Conservation (phyloP, 2,113 vertebrate species). For the Saccopteryx leptura region DNA sequence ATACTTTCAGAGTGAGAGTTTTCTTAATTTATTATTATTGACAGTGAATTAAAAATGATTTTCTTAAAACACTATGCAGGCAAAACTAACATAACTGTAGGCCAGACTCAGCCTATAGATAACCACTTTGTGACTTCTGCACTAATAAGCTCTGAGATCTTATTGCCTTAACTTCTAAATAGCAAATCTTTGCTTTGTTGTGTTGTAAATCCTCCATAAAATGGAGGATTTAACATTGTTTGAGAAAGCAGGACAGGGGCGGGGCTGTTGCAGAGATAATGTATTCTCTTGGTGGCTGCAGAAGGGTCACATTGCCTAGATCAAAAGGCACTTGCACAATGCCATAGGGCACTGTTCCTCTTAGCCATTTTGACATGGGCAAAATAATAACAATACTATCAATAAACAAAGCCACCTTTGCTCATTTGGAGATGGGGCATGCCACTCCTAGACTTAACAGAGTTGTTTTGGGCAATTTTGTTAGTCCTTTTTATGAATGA, state of each 20-base stretch:
- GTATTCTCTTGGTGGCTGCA: not conserved
- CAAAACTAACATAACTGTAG: not conserved
- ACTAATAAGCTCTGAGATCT: not conserved
- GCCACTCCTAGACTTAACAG: not conserved
- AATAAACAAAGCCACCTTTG: not conserved
- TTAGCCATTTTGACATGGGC: not conserved
- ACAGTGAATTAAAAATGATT: constrained; percentile 8
- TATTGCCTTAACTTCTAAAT: not conserved
- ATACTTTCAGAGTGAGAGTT: not conserved
- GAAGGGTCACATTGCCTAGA: not conserved
- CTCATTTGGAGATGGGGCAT: not conserved
- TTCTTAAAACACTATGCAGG: not conserved
- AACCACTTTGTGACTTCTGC: not conserved
- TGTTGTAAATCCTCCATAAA: not conserved
- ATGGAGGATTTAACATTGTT: not conserved
- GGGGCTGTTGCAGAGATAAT: not conserved
- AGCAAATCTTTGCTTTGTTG: constrained; percentile 24
- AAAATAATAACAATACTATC: not conserved
- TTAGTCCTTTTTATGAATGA: not conserved
- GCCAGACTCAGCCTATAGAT: not conserved
- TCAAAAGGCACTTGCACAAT: not conserved
- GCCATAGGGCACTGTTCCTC: not conserved
- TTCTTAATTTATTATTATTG: not conserved
- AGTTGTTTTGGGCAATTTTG: not conserved
- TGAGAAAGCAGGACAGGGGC: not conserved